These are phyloP conservation scores for Eospalax fontanierii DNA, from an alignment of 2,797 vertebrate species.

Conservation along the genomic window DNA sequence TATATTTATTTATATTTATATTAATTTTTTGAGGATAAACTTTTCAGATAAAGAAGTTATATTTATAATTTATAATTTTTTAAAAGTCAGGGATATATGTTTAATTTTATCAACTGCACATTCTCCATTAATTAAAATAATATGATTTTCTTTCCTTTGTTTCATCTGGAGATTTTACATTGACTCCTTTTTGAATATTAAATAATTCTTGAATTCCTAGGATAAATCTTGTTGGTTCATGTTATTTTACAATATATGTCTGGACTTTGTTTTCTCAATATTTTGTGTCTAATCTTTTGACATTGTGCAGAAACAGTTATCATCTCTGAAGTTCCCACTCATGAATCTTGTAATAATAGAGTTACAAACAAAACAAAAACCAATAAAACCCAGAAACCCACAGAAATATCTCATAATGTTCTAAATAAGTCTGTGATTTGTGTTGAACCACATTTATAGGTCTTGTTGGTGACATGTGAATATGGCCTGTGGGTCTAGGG, in stretches of 20 bases:
- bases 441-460: background rate
- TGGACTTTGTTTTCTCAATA: background rate
- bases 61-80: background rate
- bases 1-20: no score
- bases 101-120: background rate
- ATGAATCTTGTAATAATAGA: background rate
- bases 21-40: background rate
- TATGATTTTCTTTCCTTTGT: background rate
- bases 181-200: background rate
- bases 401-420: background rate
- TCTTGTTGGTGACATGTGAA: background rate
- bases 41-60: background rate
- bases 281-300: background rate
- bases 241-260: constrained; percentile 4
- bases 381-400: background rate
- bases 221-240: background rate
- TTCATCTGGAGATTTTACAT: background rate
- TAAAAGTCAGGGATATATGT: background rate
- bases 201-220: background rate
- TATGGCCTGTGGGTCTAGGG: background rate
- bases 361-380: background rate
- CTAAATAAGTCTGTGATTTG: background rate
- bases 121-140: background rate
- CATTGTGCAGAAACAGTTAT: background rate
- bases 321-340: background rate